A percentile compares a stretch with the other conserved stretches of the same genome.
These are phyloP conservation scores for Cartodere bifasciata DNA, from an alignment of 2,888 invertebrate genomes.

Conservation along the genomic window DNA sequence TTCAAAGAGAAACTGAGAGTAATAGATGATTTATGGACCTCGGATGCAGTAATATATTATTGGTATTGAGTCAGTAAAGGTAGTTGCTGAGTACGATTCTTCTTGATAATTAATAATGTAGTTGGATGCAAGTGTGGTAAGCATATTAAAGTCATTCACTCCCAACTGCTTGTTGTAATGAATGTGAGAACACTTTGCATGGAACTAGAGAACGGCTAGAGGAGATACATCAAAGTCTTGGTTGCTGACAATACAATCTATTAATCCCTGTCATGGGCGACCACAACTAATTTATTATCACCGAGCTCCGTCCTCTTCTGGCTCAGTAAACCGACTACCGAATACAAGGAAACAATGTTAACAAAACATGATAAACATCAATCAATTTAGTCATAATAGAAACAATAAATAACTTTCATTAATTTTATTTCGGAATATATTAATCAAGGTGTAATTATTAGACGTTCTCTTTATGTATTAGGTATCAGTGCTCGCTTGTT, in stretches of 20 bases:
- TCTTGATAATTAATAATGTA: no score
- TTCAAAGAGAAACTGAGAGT: no score
- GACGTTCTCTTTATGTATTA: no score
- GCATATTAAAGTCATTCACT: no score
- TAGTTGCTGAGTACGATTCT: no score
- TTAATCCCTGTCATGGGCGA: conserved; percentile 34
- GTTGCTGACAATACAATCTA: conserved; percentile 34
- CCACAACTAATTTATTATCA: conserved; percentile 32
- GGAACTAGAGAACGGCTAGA: conserved; percentile 28
- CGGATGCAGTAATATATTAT: no score
- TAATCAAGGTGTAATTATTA: no score
- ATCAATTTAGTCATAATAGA: conserved; percentile 27
- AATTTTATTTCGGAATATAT: conserved; percentile 23
- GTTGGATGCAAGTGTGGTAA: no score
- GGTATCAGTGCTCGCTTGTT: no score
- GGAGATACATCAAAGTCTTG: conserved; percentile 35
- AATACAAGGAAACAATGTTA: conserved; percentile 28
- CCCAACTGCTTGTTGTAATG: no score
- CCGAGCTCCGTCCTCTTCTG: conserved; percentile 17
- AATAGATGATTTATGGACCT: no score
- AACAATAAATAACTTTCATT: conserved; percentile 23
- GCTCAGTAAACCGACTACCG: conserved; percentile 23
- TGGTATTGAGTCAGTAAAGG: no score
- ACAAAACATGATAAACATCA: conserved; percentile 28
- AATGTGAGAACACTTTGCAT: conserved; percentile 34